A percentile compares a stretch with the other conserved stretches of the same genome.
Conservation (phyloP, 2,113 vertebrate species). For the Rhynchomys soricoides region DNA sequence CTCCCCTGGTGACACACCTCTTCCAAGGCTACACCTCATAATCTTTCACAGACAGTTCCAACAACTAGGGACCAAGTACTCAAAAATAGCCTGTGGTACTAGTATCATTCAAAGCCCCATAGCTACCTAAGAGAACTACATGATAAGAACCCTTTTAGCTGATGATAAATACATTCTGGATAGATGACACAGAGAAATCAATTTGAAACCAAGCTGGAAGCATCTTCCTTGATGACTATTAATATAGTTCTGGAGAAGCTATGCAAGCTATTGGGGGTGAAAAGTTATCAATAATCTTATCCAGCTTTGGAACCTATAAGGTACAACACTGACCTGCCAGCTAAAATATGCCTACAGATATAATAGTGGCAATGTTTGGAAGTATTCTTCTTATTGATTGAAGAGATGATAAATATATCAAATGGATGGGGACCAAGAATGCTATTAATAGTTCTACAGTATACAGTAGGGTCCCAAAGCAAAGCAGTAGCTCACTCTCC, state of each 20-base stretch:
- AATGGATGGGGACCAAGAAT: neutral
- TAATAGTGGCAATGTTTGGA: neutral
- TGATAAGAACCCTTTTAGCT: neutral
- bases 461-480: neutral
- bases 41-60: neutral
- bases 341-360: neutral
- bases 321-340: neutral
- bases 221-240: neutral
- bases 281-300: neutral
- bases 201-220: neutral
- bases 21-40: neutral
- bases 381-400: neutral
- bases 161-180: neutral
- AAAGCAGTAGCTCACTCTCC: neutral
- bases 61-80: neutral
- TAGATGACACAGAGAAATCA: neutral
- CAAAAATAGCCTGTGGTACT: neutral
- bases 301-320: neutral
- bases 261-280: neutral
- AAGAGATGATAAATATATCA: neutral
- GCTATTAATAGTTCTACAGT: neutral
- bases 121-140: neutral
- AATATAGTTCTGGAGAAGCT: neutral
- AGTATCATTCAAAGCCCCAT: neutral
- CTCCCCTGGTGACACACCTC: neutral